A percentile compares a stretch with the other conserved stretches of the same genome.
Conservation (phyloP, 2,888 invertebrate species). For the Phlogophora meticulosa region DNA sequence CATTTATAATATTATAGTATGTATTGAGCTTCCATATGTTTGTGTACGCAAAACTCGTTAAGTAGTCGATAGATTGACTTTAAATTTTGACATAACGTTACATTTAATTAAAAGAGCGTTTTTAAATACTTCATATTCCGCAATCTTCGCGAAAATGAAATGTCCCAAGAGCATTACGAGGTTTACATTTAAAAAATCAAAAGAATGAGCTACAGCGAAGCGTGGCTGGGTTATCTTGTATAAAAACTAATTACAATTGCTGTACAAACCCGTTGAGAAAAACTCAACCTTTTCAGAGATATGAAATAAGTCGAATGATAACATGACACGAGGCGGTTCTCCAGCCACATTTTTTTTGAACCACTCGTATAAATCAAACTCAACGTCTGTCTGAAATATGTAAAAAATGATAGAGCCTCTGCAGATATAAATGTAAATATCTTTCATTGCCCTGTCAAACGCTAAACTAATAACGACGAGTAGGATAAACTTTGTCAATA, state of each 20-base stretch:
- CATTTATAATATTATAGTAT: no score
- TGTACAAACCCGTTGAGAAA: conserved; percentile 2
- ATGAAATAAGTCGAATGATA: neutral
- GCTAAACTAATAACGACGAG: conserved; percentile 6
- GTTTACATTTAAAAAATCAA: no score
- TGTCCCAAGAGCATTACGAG: no score
- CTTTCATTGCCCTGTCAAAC: conserved; percentile 25
- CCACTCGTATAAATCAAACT: conserved; percentile 53
- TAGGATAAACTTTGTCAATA: conserved; percentile 6
- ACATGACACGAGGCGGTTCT: conserved; percentile 20
- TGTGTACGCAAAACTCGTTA: no score
- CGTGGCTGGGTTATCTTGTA: no score
- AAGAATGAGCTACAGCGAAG: no score
- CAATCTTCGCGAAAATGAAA: no score
- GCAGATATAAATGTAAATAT: conserved; percentile 30
- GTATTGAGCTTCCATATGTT: no score
- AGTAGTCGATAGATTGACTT: no score
- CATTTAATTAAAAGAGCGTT: no score
- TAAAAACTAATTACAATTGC: conserved; percentile 32
- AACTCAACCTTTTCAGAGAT: conserved; percentile 10
- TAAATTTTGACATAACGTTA: no score
- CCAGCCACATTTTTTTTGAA: conserved; percentile 21
- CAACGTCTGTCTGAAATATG: conserved; percentile 46
- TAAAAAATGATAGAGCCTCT: conserved; percentile 29
- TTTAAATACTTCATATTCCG: no score